Base-by-base conservation (phyloP, 1,140 invertebrate species). In the Microplitis demolitor region DNA sequence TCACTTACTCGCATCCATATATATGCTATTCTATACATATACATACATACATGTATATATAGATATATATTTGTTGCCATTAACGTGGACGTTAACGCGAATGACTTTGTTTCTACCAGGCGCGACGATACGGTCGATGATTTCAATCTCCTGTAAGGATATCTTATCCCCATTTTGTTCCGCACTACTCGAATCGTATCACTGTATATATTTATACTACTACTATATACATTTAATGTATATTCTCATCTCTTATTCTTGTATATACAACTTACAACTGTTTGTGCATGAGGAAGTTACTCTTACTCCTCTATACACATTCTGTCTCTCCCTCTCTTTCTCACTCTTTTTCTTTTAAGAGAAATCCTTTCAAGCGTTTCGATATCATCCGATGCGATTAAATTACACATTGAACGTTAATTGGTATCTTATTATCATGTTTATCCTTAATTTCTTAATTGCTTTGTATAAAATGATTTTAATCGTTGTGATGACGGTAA, bases 401-500 rank as follows among this genome's bases (percentile, higher is more conserved):
- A 71, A 71, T 71, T 64, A 71, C 63, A 71, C 61, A 64, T 71
- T 58, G n/a, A 34, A 64, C 69, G 62, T 71, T 71, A 71, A 71
- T 71, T 71, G 69, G 61, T 63, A 62, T 63, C 50, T 71, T 53
- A 70, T 70, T 70, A 70, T 45, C 37, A 53, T 70, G 60, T 62
- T 70, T 62, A 39, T 45, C 45, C 68, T 62, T 62, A 62, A 70
- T 70, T 70, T 39, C 45, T 70, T 70, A 70, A 70, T 70, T 70
- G 39, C 56, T 66, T 66, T 37, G 31, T 58, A 39, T 63, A 9
- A 50, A 9, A 64, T 35, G 4, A 14, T 39, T 39, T 64, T 39
- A 8, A 64, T 39, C n/a, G n/a, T 54, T n/a, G 13, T 53, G 34
- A 35, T 67, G 39, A 24, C 16, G 14, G 37, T 39, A n/a, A 11